phyloP scores from a whole-genome alignment of 2,113 vertebrate species.

The Hystrix cristata region DNA sequence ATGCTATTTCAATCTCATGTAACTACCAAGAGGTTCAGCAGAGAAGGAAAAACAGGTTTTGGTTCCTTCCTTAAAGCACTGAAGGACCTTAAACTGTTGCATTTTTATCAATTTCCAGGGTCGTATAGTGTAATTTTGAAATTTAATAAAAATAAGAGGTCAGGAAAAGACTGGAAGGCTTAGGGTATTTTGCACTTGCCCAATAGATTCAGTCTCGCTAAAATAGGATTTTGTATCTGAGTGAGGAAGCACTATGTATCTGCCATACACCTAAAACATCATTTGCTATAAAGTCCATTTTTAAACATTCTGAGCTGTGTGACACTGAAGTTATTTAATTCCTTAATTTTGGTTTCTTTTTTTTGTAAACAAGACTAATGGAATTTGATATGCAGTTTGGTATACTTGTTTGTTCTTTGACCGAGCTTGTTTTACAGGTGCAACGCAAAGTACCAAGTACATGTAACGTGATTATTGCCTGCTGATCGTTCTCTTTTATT shows the following conservation, averaged over 20 bases:
- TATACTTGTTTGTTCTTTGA: neutral
- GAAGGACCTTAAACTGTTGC: neutral
- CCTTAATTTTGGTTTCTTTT: slow-evolving; percentile 10
- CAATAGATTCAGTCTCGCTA: neutral
- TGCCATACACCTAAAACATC: neutral
- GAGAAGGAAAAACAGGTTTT: neutral
- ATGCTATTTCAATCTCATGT: slow-evolving; percentile 21
- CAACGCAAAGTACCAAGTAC: neutral
- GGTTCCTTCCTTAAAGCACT: neutral
- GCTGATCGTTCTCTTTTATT: neutral
- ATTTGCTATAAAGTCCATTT: neutral
- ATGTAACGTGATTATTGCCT: neutral
- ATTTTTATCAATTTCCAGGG: slow-evolving; percentile 30
- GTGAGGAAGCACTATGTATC: neutral
- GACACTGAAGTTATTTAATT: neutral
- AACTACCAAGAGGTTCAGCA: slow-evolving; percentile 20
- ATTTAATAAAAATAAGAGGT: neutral
- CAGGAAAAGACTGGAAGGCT: neutral
- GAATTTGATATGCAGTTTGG: neutral
- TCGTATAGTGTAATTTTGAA: slow-evolving; percentile 39
- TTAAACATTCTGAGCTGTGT: neutral
- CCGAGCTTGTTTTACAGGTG: neutral
- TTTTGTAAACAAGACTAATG: neutral
- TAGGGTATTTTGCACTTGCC: neutral
- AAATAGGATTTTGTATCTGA: neutral